phyloP scores from a whole-genome alignment of 2,888 invertebrate species.

The Latrodectus elegans region DNA sequence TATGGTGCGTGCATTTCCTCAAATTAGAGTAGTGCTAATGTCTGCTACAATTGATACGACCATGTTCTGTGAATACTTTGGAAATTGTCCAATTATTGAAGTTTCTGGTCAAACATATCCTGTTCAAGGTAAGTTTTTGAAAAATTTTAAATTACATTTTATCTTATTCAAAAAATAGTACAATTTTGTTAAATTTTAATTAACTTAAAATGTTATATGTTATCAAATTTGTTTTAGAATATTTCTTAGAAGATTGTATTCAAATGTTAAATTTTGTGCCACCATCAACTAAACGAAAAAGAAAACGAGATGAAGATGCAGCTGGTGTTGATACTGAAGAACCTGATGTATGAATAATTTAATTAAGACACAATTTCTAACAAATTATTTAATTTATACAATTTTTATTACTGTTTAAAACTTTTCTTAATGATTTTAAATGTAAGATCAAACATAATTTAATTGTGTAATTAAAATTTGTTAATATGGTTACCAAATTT shows the following conservation, averaged over 20 bases:
- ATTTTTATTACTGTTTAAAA: no score
- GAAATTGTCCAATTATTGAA: slow-evolving; percentile 91
- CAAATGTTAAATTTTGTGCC: slow-evolving; percentile 90
- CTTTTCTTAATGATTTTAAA: no score
- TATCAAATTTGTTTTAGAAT: slow-evolving; percentile 78
- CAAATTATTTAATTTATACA: no score
- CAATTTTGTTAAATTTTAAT: not conserved
- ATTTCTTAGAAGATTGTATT: slow-evolving; percentile 94
- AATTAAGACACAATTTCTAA: no score
- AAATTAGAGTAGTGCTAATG: slow-evolving; percentile 95
- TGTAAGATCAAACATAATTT: no score
- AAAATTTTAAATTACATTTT: not conserved
- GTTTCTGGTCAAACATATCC: slow-evolving; percentile 90
- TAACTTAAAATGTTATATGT: not conserved
- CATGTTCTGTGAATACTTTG: slow-evolving; percentile 93
- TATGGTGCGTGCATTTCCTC: slow-evolving; percentile 94
- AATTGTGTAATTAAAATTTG: no score
- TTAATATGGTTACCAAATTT: no score
- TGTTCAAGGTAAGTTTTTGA: slow-evolving; percentile 79
- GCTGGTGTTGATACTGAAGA: slow-evolving; percentile 57
- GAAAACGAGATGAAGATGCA: slow-evolving; percentile 59
- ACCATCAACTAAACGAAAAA: slow-evolving; percentile 83
- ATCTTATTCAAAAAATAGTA: not conserved
- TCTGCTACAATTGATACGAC: slow-evolving; percentile 97
- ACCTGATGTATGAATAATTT: slow-evolving; percentile 48